Conservation (phyloP, 2,888 invertebrate species). For the Crepidodera aurea region DNA sequence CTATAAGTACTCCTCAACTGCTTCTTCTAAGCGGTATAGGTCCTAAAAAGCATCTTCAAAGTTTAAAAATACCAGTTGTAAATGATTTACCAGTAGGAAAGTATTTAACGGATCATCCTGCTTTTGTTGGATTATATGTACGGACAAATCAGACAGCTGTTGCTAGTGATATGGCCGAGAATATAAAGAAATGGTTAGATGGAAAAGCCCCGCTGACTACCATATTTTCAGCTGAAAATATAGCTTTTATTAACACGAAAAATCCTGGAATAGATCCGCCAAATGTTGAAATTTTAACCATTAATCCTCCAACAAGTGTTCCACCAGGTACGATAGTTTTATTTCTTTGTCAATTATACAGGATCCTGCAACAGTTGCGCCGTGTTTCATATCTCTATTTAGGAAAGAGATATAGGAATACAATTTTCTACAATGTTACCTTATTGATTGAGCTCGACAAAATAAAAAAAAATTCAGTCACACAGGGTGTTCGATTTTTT, state of each 20-base stretch:
- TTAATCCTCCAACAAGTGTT: constrained; percentile 3
- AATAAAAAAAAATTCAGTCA: no score
- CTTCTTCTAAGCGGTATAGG: constrained; percentile 53
- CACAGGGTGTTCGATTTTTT: no score
- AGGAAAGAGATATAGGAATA: no score
- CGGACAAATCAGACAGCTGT: constrained; percentile 18
- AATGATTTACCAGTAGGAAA: constrained; percentile 48
- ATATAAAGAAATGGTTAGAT: constrained; percentile 7
- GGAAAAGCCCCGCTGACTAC: constrained; percentile 12
- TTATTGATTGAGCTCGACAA: no score
- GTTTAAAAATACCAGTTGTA: constrained; percentile 42
- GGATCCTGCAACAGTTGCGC: no score
- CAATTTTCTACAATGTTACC: no score
- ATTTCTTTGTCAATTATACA: no score
- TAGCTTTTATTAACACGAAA: constrained; percentile 25
- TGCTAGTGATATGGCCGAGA: not conserved
- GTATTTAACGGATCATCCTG: constrained; percentile 47
- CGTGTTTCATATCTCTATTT: no score
- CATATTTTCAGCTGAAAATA: constrained; percentile 11
- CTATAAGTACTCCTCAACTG: constrained; percentile 68
- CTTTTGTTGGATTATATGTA: constrained; percentile 42
- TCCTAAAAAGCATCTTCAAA: constrained; percentile 42
- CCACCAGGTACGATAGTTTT: constrained; percentile 14
- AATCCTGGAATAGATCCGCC: constrained; percentile 1
- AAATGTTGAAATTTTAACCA: constrained; percentile 8